These are phyloP conservation scores for Drosophila nannoptera DNA, from an alignment of 1,140 invertebrate species.

Conservation along the genomic window DNA sequence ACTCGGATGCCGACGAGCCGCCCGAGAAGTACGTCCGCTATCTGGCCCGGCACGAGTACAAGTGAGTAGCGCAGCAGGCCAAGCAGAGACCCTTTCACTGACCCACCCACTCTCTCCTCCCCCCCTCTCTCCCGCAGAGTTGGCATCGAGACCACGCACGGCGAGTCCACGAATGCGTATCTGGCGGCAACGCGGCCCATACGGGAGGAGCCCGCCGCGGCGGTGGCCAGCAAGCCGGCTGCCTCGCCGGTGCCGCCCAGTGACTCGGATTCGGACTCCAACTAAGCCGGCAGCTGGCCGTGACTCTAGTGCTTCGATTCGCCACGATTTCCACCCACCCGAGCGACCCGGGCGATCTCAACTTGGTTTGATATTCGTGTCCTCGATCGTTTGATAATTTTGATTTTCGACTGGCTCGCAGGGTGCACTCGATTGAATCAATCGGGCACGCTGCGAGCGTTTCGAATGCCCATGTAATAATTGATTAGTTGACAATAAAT, in stretches of 20 bases:
- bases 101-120: not conserved
- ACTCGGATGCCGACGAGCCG: slow-evolving; percentile 93
- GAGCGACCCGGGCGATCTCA: slow-evolving; percentile 1
- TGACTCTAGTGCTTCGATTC: too few species aligned
- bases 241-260: slow-evolving; percentile 81
- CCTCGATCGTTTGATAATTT: slow-evolving; percentile 22
- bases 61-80: slow-evolving; percentile 80
- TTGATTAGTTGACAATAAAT: slow-evolving; percentile 70
- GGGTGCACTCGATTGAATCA: slow-evolving; percentile 5
- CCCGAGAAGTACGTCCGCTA: slow-evolving; percentile 99
- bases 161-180: slow-evolving; percentile 87
- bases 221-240: slow-evolving; percentile 79
- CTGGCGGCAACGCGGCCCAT: slow-evolving; percentile 83
- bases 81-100: too few species aligned
- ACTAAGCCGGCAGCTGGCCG: slow-evolving; percentile 50
- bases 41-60: slow-evolving; percentile 97
- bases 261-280: slow-evolving; percentile 81
- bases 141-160: slow-evolving; percentile 90
- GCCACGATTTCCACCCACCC: not conserved
- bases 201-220: slow-evolving; percentile 78
- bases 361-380: slow-evolving; percentile 9
- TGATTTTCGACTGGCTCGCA: not conserved
- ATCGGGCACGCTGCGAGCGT: slow-evolving; percentile 6
- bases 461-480: slow-evolving; percentile 31
- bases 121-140: slow-evolving; percentile 81